Conservation (phyloP, 2,888 invertebrate genomes). For the Leptura quadrifasciata region DNA sequence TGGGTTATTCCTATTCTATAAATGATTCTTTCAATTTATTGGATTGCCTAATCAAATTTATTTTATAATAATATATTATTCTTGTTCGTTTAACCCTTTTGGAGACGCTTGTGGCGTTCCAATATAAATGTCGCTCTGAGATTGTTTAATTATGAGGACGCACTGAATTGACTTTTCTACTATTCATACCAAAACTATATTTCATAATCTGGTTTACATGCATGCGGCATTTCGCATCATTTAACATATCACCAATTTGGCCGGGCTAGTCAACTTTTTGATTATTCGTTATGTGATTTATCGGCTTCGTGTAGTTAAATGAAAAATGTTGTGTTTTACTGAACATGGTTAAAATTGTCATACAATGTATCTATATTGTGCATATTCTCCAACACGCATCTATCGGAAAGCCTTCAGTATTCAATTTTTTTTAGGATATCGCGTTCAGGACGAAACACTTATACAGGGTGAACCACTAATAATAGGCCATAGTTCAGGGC, state of each 20-base stretch:
- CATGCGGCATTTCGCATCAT: constrained; percentile 61
- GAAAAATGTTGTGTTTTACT: constrained; percentile 45
- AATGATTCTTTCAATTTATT: too few relatives aligned
- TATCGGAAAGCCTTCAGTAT: too few relatives aligned
- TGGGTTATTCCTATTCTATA: too few relatives aligned
- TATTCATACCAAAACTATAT: constrained; percentile 55
- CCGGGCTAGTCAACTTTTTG: constrained; percentile 57
- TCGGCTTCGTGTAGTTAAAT: constrained; percentile 51
- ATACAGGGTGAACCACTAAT: too few relatives aligned
- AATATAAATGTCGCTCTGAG: constrained; percentile 43
- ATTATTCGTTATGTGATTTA: constrained; percentile 60
- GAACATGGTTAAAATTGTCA: constrained; percentile 45
- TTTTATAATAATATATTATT: too few relatives aligned
- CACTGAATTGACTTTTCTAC: constrained; percentile 53
- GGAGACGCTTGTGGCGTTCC: not conserved
- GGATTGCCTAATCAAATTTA: too few relatives aligned
- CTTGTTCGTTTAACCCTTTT: too few relatives aligned
- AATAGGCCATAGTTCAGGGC: too few relatives aligned
- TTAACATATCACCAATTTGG: constrained; percentile 62
- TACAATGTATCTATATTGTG: not conserved
- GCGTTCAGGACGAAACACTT: too few relatives aligned
- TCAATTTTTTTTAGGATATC: too few relatives aligned
- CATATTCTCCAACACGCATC: not conserved
- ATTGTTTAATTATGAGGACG: constrained; percentile 62
- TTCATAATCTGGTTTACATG: constrained; percentile 57